Evolutionary conservation across 2,797 vertebrate species (phyloP).

Genomic region (Phoebastria nigripes): DNA sequence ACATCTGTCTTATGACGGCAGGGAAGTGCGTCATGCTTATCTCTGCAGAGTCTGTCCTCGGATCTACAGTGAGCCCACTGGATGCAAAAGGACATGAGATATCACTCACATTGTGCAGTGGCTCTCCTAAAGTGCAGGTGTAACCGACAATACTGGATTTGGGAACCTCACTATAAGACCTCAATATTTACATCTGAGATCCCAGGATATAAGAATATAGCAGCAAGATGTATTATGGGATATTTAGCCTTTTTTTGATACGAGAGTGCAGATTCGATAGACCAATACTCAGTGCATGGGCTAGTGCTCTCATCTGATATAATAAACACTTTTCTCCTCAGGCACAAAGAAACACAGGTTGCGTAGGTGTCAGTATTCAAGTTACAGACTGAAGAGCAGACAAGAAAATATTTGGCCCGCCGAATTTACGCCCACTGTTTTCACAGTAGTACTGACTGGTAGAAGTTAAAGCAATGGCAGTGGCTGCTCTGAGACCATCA

Average conservation of each 20-base stretch:
- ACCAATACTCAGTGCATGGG: not conserved
- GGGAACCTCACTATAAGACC: not conserved
- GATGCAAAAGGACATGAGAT: not conserved
- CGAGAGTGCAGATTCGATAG: not conserved
- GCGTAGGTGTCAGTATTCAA: slow-evolving; percentile 18
- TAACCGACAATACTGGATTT: not conserved
- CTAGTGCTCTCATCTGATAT: not conserved
- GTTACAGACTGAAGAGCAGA: slow-evolving; percentile 39
- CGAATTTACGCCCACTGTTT: slow-evolving; percentile 7
- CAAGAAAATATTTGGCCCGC: slow-evolving; percentile 43
- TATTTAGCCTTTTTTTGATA: not conserved
- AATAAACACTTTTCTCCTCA: not conserved
- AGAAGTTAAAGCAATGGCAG: not conserved
- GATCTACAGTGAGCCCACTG: fast-evolving
- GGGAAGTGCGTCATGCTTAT: not conserved
- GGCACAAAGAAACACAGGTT: not conserved
- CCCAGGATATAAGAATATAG: not conserved
- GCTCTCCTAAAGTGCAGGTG: not conserved
- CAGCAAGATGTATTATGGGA: not conserved
- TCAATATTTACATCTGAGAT: not conserved
- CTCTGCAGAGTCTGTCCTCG: not conserved
- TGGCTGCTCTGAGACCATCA: not conserved
- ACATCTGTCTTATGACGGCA: not conserved
- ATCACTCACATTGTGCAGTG: not conserved
- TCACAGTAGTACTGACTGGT: not conserved